A percentile compares a stretch with the other conserved stretches of the same genome.
phyloP scores from a whole-genome alignment of 92 coral and sea anemone genomes.

The Ricordea florida region DNA sequence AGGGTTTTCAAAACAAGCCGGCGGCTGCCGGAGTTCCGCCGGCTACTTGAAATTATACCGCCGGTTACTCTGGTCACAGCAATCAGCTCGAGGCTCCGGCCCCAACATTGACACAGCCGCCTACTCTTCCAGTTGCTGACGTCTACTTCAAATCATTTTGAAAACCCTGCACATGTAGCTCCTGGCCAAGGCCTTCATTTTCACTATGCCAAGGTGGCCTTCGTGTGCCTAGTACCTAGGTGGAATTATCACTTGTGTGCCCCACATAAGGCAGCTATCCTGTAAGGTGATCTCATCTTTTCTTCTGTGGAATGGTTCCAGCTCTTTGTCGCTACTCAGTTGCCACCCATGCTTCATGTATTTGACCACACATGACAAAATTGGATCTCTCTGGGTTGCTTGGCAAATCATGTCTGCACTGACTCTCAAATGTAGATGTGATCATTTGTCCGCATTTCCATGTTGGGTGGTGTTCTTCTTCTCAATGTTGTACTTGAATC shows the following conservation, averaged over 20 bases:
- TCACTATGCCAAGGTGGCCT: slow-evolving; percentile 47
- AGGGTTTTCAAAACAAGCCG: no score
- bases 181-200: slow-evolving; percentile 53
- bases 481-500: slow-evolving; percentile 16
- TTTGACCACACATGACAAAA: not conserved
- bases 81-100: no score
- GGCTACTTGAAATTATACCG: no score
- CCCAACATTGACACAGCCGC: no score
- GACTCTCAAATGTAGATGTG: slow-evolving; percentile 14
- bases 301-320: not conserved
- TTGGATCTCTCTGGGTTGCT: slow-evolving; percentile 38
- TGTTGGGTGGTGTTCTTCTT: slow-evolving; percentile 12
- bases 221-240: not conserved
- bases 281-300: no score
- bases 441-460: slow-evolving; percentile 4
- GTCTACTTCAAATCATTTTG: no score
- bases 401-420: slow-evolving; percentile 3
- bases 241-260: slow-evolving; percentile 1
- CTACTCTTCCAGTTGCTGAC: no score
- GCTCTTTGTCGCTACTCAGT: not conserved
- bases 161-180: no score
- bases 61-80: no score
- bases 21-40: no score
- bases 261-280: not conserved
- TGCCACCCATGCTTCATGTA: not conserved